Base-by-base conservation (phyloP, 2,113 vertebrate species). In the Onychostruthus taczanowskii region DNA sequence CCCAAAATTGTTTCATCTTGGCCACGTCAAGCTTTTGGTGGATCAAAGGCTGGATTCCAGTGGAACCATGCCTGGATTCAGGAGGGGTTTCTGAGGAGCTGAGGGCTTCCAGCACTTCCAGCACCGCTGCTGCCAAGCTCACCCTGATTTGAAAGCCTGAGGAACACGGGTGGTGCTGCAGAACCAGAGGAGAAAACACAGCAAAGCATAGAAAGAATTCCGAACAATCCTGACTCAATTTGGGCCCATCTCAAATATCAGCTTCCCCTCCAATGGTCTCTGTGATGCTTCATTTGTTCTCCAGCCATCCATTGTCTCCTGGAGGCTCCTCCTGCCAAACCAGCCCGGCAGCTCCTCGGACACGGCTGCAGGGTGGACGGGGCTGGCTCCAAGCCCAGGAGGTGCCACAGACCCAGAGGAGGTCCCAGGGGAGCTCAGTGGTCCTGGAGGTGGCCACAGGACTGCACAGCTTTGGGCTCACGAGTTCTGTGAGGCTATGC, bases 241-340 rank as follows among this genome's bases (percentile, higher is more conserved):
- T 50, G 73, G 95, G 74, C 70, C 72, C 92, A 91, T 90, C 90
- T 95, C 92, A 94, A 92, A 39, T 78, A 89, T 93, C 88, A 90
- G 78, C 67, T 58, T 53, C 72, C 68, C 74, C 52, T 94, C 91
- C 86, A 87, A 11, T 16, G 47, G 13, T 44, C 49, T 88, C 88
- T 59, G 50, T 22, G 88, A 83, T 20, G 27, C 15, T 19, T 31
- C 69, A 53, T 93, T 67, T 93, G 67, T 93, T 95, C 89, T 86
- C 68, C 7, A 77, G 67, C 94, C 92, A 92, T 77, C 53, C 90
- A 92, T 90, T 90, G 93, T 95, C 87, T 95, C 77, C 95, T 86
- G 83, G 23, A 83, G 75, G 53, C 62, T 73, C 28, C 11, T 2
- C 35, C 78, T 84, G 89, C 91, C 89, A 83, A 52, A 26, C 10